Evolutionary conservation across 2,888 invertebrate species (phyloP), one percentile per base, ranked within the genome.

Genomic region (Plusia festucae): DNA sequence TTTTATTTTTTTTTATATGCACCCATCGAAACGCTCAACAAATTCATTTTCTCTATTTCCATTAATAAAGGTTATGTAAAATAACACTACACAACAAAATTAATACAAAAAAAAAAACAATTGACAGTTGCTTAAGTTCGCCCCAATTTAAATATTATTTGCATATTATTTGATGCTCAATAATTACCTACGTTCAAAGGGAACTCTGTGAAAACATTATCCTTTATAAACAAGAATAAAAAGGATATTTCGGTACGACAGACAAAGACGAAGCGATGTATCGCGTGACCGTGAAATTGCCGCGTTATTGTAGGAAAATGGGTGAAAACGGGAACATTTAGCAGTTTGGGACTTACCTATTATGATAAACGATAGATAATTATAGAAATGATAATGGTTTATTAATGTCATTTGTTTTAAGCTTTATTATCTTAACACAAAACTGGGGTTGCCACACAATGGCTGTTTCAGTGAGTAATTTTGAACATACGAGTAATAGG

Each of bases 231-330:
- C 27, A 49, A 51, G 46, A 76, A 68, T 60, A 70, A 63, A 62
- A 65, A 49, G 56, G 58, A 75, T 75, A 53, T 52, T 61, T 55
- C 8, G 6, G 53, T 34, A 53, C 57, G 56, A 51, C 63, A 76
- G 72, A 81, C 82, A 79, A 79, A 76, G 82, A 87, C 76, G 70
- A 79, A 88, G 68, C 82, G 83, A 67, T 49, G 55, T 61, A 77
- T 89, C 79, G 89, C 88, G 88, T 89, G 88, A 84, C 81, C 77
- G 63, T 79, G 78, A 82, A 84, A 49, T 49, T 49, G 81, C 76
- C 75, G 76, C 32, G 44, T 24, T 74, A 63, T 68, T 66, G 73
- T 61, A 70, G 34, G 4, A 40, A 61, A 53, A 76, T 53, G 13
- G 61, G 15, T 27, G 22, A 56, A 56, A 27, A 46, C 11, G 11